Percentiles rank a stretch among this genome's conserved stretches.
These are phyloP conservation scores for Dromas ardeola DNA, from an alignment of 2,113 vertebrate species.

Conservation along the genomic window DNA sequence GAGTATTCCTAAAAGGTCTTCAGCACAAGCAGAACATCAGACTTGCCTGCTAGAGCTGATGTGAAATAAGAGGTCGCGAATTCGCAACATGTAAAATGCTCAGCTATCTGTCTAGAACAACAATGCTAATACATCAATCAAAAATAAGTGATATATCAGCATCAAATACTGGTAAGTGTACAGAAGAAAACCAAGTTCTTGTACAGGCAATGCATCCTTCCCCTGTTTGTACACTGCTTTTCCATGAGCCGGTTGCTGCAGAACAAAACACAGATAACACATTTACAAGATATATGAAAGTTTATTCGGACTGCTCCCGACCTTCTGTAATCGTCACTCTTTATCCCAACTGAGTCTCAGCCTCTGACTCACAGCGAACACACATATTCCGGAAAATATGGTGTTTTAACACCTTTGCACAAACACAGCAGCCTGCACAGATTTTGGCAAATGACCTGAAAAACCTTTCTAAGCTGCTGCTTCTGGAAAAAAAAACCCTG, in stretches of 20 bases:
- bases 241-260: not conserved
- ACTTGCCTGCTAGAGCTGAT: not conserved
- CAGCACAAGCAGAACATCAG: not conserved
- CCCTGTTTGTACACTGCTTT: not conserved
- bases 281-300: not conserved
- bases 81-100: not conserved
- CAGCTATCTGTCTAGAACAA: not conserved
- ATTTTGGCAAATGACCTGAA: not conserved
- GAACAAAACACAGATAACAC: not conserved
- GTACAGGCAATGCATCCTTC: not conserved
- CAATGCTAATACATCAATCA: not conserved
- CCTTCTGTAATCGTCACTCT: not conserved
- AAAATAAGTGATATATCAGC: not conserved
- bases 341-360: not conserved
- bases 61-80: not conserved
- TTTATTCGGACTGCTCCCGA: not conserved
- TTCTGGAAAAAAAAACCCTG: not conserved
- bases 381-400: not conserved
- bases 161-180: fast-evolving
- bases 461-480: not conserved
- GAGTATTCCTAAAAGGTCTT: not conserved
- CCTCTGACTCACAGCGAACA: not conserved
- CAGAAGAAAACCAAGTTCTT: not conserved
- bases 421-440: not conserved
- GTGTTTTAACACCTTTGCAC: not conserved